Conservation (phyloP, 2,888 invertebrate genomes). For the Morinoia aosen region DNA sequence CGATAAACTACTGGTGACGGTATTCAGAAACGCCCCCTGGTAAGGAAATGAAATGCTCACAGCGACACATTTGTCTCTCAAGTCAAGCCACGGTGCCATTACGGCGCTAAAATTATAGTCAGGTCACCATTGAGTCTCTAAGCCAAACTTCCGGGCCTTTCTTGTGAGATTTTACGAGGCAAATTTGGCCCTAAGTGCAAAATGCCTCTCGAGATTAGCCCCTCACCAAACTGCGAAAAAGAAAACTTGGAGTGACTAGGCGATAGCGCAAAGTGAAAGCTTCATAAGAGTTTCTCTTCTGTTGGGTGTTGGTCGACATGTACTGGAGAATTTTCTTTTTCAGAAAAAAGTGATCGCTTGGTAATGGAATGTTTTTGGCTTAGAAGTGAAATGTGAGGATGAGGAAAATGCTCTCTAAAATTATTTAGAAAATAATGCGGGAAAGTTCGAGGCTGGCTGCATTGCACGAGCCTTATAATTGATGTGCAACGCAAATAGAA, state of each 20-base stretch:
- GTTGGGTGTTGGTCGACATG: background rate
- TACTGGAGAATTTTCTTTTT: too few species aligned
- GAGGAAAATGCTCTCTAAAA: too few species aligned
- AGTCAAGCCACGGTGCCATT: background rate
- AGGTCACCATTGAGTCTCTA: slow-evolving; percentile 3
- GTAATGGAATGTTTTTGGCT: too few species aligned
- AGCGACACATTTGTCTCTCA: background rate
- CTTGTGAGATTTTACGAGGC: slow-evolving; percentile 17
- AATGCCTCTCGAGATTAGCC: background rate
- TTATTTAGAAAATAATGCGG: too few species aligned
- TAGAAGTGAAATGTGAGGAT: too few species aligned
- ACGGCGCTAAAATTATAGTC: background rate
- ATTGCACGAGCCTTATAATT: too few species aligned
- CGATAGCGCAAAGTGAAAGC: background rate
- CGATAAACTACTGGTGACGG: background rate
- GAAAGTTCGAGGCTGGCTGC: too few species aligned
- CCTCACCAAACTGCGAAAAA: background rate
- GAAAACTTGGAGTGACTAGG: background rate
- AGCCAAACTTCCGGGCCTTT: slow-evolving; percentile 1
- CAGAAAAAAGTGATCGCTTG: too few species aligned
- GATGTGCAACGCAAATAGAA: too few species aligned
- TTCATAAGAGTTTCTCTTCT: background rate
- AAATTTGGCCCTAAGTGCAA: background rate
- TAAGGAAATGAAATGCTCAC: background rate
- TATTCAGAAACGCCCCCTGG: background rate